A percentile compares a stretch with the other conserved stretches of the same genome.
phyloP scores from a whole-genome alignment of 2,888 invertebrate species.

The Neoscelio sp. region DNA sequence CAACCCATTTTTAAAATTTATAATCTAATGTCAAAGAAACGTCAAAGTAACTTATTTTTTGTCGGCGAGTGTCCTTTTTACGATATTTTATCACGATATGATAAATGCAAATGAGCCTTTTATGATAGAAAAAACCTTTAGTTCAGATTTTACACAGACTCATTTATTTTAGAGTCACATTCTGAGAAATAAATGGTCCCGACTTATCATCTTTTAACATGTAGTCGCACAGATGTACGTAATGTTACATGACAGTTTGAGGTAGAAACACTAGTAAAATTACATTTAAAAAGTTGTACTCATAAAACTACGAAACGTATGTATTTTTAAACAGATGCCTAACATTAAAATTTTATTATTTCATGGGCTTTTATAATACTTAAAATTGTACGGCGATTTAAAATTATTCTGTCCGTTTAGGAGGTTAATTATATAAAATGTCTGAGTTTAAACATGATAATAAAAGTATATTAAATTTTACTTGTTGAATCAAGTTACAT shows the following conservation, averaged over 20 bases:
- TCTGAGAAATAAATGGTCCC: conserved; percentile 33
- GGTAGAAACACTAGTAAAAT: conserved; percentile 7
- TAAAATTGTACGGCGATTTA: conserved; percentile 4
- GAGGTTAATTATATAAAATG: no score
- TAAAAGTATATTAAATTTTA: not conserved
- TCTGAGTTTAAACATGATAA: not conserved
- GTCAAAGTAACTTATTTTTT: no score
- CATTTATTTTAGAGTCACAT: conserved; percentile 22
- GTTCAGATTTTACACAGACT: not conserved
- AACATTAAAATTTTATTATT: conserved; percentile 6
- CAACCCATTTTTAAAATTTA: no score
- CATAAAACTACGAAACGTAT: not conserved
- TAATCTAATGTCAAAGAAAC: no score
- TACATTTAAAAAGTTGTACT: conserved; percentile 25
- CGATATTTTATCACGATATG: no score
- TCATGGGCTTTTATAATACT: conserved; percentile 5
- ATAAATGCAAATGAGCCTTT: not conserved
- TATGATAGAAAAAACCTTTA: conserved; percentile 10
- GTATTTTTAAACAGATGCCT: conserved; percentile 19
- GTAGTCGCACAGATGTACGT: conserved; percentile 22
- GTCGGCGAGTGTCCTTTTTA: no score
- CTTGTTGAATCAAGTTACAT: conserved; percentile 4
- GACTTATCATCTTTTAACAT: conserved; percentile 44
- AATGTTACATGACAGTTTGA: conserved; percentile 41
- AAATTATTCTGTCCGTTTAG: not conserved